A percentile compares a stretch with the other conserved stretches of the same genome.
phyloP scores from a whole-genome alignment of 2,888 invertebrate genomes.

The Eupithecia subfuscata region DNA sequence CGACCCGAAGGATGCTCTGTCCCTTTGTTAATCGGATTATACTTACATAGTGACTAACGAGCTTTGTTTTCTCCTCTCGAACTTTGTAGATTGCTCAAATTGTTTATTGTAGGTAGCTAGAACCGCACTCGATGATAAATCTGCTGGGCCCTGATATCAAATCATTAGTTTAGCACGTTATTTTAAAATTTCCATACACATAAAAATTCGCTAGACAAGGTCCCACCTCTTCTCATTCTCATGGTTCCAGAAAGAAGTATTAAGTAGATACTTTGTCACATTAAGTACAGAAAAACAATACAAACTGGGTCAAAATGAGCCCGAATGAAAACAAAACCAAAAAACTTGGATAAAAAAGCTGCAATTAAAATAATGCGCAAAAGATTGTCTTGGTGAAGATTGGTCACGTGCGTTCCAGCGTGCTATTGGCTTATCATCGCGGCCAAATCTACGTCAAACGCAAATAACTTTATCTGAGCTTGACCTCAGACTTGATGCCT shows the following conservation, averaged over 20 bases:
- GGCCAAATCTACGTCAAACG: conserved; percentile 25
- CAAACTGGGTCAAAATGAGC: not conserved
- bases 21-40: not conserved
- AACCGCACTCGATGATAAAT: conserved; percentile 65
- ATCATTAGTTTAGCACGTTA: not conserved
- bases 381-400: not conserved
- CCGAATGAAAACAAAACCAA: not conserved
- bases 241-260: not conserved
- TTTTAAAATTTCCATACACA: not conserved
- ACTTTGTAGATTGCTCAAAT: conserved; percentile 56
- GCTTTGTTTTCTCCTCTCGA: conserved; percentile 68
- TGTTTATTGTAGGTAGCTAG: conserved; percentile 64
- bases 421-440: conserved; percentile 10
- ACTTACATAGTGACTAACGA: conserved; percentile 55
- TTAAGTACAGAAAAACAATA: too few species aligned
- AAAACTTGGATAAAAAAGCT: not conserved
- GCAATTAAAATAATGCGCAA: not conserved
- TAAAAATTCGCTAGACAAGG: not conserved
- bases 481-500: conserved; percentile 20
- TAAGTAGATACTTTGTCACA: not conserved
- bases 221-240: not conserved
- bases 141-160: conserved; percentile 62
- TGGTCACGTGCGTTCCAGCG: not conserved
- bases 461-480: conserved; percentile 23
- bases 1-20: too few species aligned